Conservation (phyloP, 1,140 invertebrate genomes). For the Heliconius hewitsoni region DNA sequence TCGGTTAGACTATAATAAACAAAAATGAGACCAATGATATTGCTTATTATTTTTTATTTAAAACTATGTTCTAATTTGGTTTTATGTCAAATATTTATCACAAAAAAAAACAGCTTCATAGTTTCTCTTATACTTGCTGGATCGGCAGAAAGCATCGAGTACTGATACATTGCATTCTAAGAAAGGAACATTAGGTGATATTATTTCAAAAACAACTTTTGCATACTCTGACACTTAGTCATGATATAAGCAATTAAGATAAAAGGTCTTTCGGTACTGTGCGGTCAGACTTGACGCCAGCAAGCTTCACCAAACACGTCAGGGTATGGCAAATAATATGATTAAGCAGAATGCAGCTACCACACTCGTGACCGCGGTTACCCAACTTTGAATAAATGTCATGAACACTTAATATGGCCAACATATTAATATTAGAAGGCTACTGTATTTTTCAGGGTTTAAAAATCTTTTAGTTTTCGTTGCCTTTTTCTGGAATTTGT, state of each 20-base stretch:
- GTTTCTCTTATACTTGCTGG: too few species aligned
- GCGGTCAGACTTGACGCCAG: constrained; percentile 30
- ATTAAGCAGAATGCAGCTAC: constrained; percentile 27
- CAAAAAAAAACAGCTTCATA: neutral
- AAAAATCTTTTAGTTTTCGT: neutral
- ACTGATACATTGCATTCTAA: too few species aligned
- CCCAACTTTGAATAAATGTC: constrained; percentile 20
- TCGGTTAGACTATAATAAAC: constrained; percentile 84
- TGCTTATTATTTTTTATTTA: neutral
- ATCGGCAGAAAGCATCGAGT: too few species aligned
- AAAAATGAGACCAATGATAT: constrained; percentile 28
- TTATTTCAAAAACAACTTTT: too few species aligned
- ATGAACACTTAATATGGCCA: constrained; percentile 12
- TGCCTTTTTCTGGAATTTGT: too few species aligned
- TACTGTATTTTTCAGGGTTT: neutral
- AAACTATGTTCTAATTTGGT: neutral
- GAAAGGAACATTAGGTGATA: too few species aligned
- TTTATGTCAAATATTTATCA: neutral
- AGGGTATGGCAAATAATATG: constrained; percentile 18
- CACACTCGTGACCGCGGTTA: constrained; percentile 31
- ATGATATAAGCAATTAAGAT: constrained; percentile 7
- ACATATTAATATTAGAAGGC: constrained; percentile 7
- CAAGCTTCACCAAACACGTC: constrained; percentile 23
- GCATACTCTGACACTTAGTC: neutral
- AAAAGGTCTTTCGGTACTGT: constrained; percentile 25